Percentiles rank a stretch among this genome's conserved stretches.
Conservation (phyloP, 2,797 vertebrate species). For the Phyllotis vaccarum region DNA sequence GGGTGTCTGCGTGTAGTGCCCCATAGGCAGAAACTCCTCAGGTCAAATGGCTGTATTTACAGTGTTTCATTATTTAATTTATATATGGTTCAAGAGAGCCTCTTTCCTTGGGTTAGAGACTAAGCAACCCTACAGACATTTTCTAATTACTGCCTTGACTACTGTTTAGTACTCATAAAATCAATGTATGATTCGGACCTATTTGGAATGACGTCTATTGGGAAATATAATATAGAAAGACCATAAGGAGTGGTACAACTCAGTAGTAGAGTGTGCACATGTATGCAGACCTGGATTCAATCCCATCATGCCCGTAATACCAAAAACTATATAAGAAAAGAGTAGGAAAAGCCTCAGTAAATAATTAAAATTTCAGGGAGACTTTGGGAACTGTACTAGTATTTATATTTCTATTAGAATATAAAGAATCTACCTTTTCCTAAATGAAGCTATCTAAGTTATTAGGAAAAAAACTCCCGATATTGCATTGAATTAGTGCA, state of each 20-base stretch:
- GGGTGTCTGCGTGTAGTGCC: background rate
- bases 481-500: background rate
- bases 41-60: conserved; percentile 58
- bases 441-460: background rate
- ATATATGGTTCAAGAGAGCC: conserved; percentile 72
- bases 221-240: background rate
- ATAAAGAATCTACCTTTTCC: conserved; percentile 25
- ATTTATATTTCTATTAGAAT: conserved; percentile 13
- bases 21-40: conserved; percentile 71
- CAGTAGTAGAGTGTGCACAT: background rate
- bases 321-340: background rate
- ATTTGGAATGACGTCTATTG: conserved; percentile 35
- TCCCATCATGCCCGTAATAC: too few relatives aligned
- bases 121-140: conserved; percentile 82
- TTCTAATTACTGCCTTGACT: conserved; percentile 80
- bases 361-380: background rate
- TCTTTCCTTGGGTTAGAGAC: conserved; percentile 78
- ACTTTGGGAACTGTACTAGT: conserved; percentile 3
- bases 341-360: background rate
- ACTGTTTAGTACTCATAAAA: conserved; percentile 70
- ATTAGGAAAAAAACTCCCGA: background rate
- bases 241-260: background rate
- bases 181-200: conserved; percentile 50
- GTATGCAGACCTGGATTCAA: too few relatives aligned
- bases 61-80: conserved; percentile 71